A percentile compares a stretch with the other conserved stretches of the same genome.
These are phyloP conservation scores for Phylloscopus collybita DNA, from an alignment of 2,797 vertebrate species.

Conservation along the genomic window DNA sequence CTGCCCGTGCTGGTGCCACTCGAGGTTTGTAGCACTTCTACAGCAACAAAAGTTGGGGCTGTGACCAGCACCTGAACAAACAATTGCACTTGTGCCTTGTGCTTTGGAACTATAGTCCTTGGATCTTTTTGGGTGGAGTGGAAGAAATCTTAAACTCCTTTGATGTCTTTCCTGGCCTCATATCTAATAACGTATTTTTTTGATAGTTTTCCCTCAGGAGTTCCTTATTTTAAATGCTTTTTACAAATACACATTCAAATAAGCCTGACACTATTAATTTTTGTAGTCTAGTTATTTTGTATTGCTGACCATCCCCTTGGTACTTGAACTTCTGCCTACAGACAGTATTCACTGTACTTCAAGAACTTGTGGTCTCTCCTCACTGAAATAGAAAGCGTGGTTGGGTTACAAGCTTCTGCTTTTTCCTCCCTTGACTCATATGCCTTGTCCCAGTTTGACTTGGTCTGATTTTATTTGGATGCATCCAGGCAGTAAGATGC, in stretches of 20 bases:
- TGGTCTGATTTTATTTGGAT: not conserved
- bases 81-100: not conserved
- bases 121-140: not conserved
- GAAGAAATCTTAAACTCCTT: slow-evolving; percentile 19
- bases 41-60: not conserved
- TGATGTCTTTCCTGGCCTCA: slow-evolving; percentile 4
- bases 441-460: not conserved
- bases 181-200: slow-evolving; percentile 7
- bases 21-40: not conserved
- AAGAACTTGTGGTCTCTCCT: not conserved
- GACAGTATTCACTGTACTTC: not conserved
- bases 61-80: slow-evolving; percentile 30
- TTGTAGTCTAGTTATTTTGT: not conserved
- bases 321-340: not conserved
- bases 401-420: not conserved
- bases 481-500: not conserved
- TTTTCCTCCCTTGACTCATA: not conserved
- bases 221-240: not conserved
- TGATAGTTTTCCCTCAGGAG: not conserved
- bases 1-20: not conserved
- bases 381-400: not conserved
- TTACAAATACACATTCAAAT: not conserved
- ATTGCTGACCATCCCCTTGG: not conserved
- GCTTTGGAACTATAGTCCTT: not conserved
- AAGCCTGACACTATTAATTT: not conserved